Evolutionary conservation across 2,888 invertebrate genomes (phyloP).

Genomic region (Machimus atricapillus): DNA sequence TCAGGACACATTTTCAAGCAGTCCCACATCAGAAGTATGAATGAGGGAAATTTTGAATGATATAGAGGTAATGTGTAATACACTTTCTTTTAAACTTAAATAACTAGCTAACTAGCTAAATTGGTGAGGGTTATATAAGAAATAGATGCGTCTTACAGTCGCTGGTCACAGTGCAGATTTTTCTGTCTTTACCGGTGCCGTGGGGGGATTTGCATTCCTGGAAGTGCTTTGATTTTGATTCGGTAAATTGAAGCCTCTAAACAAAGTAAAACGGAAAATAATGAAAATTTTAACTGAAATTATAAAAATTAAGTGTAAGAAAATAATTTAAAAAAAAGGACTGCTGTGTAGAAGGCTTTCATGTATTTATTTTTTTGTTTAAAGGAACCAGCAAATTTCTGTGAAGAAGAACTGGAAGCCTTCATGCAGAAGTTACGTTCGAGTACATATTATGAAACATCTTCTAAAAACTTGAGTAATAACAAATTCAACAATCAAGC

Average conservation of each 20-base stretch:
- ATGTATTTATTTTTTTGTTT: not conserved
- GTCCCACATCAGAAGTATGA: constrained; percentile 22
- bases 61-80: not conserved
- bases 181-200: not conserved
- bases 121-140: not conserved
- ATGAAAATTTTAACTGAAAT: constrained; percentile 22
- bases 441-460: constrained; percentile 1
- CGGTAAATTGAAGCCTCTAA: not conserved
- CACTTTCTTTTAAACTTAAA: not conserved
- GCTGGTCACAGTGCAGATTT: not conserved
- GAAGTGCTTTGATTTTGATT: not conserved
- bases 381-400: not conserved
- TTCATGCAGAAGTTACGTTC: constrained; percentile 24
- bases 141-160: not conserved
- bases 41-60: not conserved
- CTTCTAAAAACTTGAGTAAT: not conserved
- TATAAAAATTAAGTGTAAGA: constrained; percentile 7
- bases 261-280: constrained; percentile 43
- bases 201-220: not conserved
- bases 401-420: constrained; percentile 10
- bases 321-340: not conserved
- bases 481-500: constrained; percentile 13
- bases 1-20: constrained; percentile 8
- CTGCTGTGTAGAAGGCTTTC: not conserved
- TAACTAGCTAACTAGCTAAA: not conserved